These are phyloP conservation scores for Holotrichia oblita DNA, from an alignment of 1,140 invertebrate genomes.

Conservation along the genomic window DNA sequence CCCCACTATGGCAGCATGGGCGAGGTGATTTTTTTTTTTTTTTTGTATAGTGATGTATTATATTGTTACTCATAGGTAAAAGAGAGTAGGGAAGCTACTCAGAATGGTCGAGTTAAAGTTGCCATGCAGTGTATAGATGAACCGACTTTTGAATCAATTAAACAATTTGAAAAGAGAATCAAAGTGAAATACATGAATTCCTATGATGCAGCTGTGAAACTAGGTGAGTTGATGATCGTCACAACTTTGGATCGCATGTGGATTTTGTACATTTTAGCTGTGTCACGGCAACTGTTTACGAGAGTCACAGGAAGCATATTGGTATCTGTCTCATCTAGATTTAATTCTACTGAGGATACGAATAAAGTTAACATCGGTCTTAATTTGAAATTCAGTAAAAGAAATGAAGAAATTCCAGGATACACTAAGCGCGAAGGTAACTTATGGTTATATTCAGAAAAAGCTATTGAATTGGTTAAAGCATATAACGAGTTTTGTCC, in stretches of 20 bases:
- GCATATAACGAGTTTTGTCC: constrained; percentile 78
- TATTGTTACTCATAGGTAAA: constrained; percentile 47
- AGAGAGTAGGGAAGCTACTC: constrained; percentile 58
- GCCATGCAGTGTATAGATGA: constrained; percentile 59
- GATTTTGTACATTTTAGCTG: constrained; percentile 65
- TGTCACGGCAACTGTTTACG: constrained; percentile 77
- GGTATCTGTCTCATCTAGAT: constrained; percentile 45
- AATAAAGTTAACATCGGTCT: constrained; percentile 87
- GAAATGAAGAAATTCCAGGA: constrained; percentile 78
- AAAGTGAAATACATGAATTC: constrained; percentile 58
- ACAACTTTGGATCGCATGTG: constrained; percentile 58
- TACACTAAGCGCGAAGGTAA: constrained; percentile 79
- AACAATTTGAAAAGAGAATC: constrained; percentile 54
- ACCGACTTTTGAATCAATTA: constrained; percentile 59
- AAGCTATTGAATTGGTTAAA: constrained; percentile 75
- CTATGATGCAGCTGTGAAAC: constrained; percentile 53
- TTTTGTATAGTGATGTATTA: constrained; percentile 41
- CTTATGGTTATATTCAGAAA: constrained; percentile 85
- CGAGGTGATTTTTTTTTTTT: constrained; percentile 64
- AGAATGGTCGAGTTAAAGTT: constrained; percentile 60
- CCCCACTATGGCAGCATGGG: constrained; percentile 84
- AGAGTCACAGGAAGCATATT: constrained; percentile 86
- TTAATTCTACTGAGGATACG: constrained; percentile 29
- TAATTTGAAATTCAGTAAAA: constrained; percentile 91
- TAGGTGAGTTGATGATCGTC: constrained; percentile 54